phyloP scores from a whole-genome alignment of 2,797 vertebrate genomes.

The Diglossa cyanea region DNA sequence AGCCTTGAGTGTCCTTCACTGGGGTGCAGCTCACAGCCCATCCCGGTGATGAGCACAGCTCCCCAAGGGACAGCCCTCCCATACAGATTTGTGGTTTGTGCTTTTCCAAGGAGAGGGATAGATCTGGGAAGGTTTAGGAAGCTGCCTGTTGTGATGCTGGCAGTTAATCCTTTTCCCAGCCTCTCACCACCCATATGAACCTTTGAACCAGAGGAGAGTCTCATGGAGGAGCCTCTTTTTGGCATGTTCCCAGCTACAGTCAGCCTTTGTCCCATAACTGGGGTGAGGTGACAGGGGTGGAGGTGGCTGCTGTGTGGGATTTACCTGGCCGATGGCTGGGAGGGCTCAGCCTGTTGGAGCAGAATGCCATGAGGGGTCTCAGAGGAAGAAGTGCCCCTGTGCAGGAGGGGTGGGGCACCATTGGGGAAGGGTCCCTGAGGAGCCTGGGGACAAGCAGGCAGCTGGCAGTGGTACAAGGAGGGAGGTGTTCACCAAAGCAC shows the following conservation, averaged over 20 bases:
- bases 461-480: not conserved
- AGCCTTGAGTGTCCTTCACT: not conserved
- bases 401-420: not conserved
- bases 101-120: not conserved
- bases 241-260: not conserved
- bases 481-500: not conserved
- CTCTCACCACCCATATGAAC: not conserved
- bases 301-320: not conserved
- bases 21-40: rapidly evolving
- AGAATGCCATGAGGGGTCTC: not conserved
- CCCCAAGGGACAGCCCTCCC: not conserved
- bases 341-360: not conserved
- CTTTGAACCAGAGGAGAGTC: not conserved
- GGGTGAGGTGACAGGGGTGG: rapidly evolving
- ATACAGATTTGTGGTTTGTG: rapidly evolving
- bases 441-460: not conserved
- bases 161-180: not conserved
- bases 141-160: not conserved
- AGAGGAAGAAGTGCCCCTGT: not conserved
- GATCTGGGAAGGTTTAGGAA: not conserved
- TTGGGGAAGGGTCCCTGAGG: rapidly evolving
- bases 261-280: not conserved
- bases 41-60: not conserved
- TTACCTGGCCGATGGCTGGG: not conserved
- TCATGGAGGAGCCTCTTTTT: not conserved